phyloP scores from a whole-genome alignment of 2,888 invertebrate species.

The Sycophila texana region DNA sequence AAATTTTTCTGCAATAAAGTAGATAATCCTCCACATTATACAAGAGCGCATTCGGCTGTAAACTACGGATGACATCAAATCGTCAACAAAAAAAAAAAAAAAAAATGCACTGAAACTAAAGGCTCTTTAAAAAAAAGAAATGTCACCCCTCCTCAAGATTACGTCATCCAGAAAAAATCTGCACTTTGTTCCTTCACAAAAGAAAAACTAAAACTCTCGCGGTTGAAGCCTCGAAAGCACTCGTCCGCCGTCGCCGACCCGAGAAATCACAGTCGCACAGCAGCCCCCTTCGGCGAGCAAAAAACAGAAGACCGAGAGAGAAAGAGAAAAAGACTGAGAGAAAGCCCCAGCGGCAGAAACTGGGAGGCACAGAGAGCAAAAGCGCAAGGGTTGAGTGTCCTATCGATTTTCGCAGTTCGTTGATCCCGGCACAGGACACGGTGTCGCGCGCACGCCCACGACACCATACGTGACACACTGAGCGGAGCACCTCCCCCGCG shows the following conservation, averaged over 20 bases:
- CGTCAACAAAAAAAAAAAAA: too few relatives aligned
- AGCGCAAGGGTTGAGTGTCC: conserved; percentile 46
- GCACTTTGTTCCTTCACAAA: not conserved
- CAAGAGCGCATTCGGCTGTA: too few relatives aligned
- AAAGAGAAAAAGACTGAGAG: too few relatives aligned
- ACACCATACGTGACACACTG: not conserved
- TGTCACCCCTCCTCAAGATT: too few relatives aligned
- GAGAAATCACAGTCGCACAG: not conserved
- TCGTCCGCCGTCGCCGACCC: not conserved
- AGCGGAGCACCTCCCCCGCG: not conserved
- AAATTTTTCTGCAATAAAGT: too few relatives aligned
- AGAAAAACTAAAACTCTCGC: not conserved
- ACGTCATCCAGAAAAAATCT: too few relatives aligned
- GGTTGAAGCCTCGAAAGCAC: not conserved
- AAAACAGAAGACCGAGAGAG: too few relatives aligned
- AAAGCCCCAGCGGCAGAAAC: not conserved
- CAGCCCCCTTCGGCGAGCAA: not conserved
- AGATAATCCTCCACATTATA: too few relatives aligned
- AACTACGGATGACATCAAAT: too few relatives aligned
- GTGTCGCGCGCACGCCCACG: not conserved
- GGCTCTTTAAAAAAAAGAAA: too few relatives aligned
- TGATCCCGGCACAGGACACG: conserved; percentile 47
- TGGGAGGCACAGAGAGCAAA: not conserved
- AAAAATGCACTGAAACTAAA: too few relatives aligned
- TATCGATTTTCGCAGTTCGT: conserved; percentile 54